Evolutionary conservation across 2,888 invertebrate genomes (phyloP).

Genomic region (Brachylomia viminalis): DNA sequence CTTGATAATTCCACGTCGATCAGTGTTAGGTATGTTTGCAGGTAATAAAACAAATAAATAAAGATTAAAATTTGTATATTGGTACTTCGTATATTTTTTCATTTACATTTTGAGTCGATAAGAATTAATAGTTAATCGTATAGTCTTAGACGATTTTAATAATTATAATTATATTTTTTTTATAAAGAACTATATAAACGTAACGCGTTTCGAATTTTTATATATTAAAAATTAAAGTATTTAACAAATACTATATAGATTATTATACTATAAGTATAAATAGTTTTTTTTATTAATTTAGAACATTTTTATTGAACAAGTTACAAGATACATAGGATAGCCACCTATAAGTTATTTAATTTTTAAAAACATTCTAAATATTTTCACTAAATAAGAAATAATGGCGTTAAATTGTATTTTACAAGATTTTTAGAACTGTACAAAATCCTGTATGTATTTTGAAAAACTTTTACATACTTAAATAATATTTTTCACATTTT

Average conservation of each 20-base stretch:
- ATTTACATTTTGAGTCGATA: constrained; percentile 89
- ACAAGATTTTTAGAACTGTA: constrained; percentile 69
- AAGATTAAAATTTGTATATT: constrained; percentile 91
- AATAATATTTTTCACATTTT: constrained; percentile 48
- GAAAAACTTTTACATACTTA: constrained; percentile 64
- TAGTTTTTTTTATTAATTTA: constrained; percentile 80
- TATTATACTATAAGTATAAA: constrained; percentile 82
- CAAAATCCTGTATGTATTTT: constrained; percentile 77
- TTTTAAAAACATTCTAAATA: constrained; percentile 79
- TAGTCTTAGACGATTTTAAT: constrained; percentile 84
- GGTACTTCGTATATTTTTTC: constrained; percentile 90
- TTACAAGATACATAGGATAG: constrained; percentile 84
- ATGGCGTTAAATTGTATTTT: constrained; percentile 67
- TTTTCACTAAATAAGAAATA: constrained; percentile 77
- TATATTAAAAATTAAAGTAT: constrained; percentile 82
- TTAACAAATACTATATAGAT: constrained; percentile 87
- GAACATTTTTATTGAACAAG: constrained; percentile 89
- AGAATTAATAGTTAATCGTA: constrained; percentile 87
- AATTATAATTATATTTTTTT: constrained; percentile 76
- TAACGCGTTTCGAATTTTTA: constrained; percentile 78
- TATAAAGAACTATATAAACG: constrained; percentile 86
- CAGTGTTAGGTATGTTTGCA: background rate
- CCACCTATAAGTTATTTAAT: constrained; percentile 79
- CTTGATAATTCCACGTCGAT: too few species aligned
- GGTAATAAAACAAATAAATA: constrained; percentile 74